Evolutionary conservation across 2,113 vertebrate species (phyloP).

Genomic region (Melanotaenia duboulayi): DNA sequence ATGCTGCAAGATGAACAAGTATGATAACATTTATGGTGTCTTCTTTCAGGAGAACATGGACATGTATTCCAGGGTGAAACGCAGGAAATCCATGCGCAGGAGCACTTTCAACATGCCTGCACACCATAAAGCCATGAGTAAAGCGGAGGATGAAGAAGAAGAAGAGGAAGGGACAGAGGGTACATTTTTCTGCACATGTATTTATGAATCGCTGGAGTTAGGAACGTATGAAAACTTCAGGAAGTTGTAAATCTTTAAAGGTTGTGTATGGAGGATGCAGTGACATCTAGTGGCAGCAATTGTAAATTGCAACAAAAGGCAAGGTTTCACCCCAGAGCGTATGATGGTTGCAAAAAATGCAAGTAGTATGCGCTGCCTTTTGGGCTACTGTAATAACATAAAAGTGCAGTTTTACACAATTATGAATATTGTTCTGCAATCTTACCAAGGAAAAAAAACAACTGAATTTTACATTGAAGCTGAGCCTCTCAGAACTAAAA

Average conservation of each 20-base stretch:
- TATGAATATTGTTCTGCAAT: too few species aligned
- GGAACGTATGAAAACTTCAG: background rate
- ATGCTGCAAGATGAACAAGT: background rate
- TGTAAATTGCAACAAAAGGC: too few species aligned
- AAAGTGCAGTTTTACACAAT: background rate
- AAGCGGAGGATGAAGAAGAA: constrained; percentile 86
- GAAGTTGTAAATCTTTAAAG: background rate
- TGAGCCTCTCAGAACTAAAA: background rate
- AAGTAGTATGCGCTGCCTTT: background rate
- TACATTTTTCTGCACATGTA: constrained; percentile 37
- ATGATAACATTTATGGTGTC: background rate
- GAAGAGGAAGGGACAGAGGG: constrained; percentile 88
- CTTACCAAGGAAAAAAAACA: too few species aligned
- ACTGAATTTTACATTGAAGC: background rate
- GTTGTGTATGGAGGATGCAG: background rate
- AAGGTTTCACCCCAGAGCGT: too few species aligned
- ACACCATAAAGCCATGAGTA: constrained; percentile 94
- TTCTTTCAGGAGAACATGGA: constrained; percentile 95
- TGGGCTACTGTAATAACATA: background rate
- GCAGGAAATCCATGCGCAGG: constrained; percentile 94
- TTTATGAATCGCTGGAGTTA: constrained; percentile 1
- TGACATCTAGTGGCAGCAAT: background rate
- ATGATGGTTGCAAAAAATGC: too few species aligned
- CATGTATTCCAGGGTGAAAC: constrained; percentile 99
- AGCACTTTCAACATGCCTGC: constrained; percentile 93